Conservation (phyloP, 2,113 vertebrate species). For the Danionella cerebrum region DNA sequence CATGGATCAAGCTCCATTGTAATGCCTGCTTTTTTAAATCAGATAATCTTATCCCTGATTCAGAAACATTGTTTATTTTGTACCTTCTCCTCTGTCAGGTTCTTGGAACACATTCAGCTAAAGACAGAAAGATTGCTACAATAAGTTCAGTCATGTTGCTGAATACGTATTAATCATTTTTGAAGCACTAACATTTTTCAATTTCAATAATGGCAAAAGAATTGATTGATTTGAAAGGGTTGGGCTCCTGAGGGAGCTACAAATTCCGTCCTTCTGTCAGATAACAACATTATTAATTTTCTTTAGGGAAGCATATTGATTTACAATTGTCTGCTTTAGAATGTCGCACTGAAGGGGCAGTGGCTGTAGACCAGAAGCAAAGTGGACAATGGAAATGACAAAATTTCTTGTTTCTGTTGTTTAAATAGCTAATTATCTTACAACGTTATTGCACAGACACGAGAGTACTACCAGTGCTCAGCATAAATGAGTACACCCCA, state of each 20-base stretch:
- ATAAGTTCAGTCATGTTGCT: not conserved
- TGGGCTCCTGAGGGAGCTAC: conserved; percentile 26
- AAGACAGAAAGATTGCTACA: not conserved
- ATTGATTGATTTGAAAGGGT: conserved; percentile 24
- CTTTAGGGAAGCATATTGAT: conserved; percentile 44
- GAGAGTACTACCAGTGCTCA: no score
- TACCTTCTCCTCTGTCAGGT: no score
- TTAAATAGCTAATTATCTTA: no score
- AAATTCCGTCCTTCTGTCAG: conserved; percentile 23
- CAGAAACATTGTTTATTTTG: no score
- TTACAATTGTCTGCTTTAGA: conserved; percentile 6
- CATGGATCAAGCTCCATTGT: no score
- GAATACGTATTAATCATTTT: not conserved
- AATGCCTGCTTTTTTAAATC: no score
- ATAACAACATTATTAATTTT: conserved; percentile 33
- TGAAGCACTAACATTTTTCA: not conserved
- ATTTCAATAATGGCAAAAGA: conserved; percentile 29
- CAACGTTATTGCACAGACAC: no score
- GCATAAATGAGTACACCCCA: no score
- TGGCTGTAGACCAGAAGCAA: not conserved
- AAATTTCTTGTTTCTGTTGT: no score
- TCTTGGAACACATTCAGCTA: not conserved
- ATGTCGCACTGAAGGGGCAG: conserved; percentile 1
- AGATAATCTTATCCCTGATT: no score
- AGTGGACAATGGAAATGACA: not conserved